Base-by-base conservation (phyloP, 1,140 invertebrate species). In the Sesamia nonagrioides region DNA sequence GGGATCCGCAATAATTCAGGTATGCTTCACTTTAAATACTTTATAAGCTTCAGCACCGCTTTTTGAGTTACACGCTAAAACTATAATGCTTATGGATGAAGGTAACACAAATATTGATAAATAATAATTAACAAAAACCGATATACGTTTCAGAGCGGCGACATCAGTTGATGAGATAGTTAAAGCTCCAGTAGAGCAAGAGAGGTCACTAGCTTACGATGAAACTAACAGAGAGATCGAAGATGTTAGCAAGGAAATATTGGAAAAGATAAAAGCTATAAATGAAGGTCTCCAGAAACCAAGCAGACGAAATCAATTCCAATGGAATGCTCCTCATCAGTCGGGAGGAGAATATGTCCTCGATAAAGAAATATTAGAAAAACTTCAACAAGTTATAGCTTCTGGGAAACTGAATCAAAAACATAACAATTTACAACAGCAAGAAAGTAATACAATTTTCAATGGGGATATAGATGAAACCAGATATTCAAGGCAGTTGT, bases 221-320 rank as follows among this genome's bases (percentile, higher is more conserved):
- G 61, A 81, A 58, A 69, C 76, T 35, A 75, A 58, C 63, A 68
- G 52, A 77, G 82, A 90, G 37, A 56, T 84, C 42, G 56, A 84
- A 50, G 78, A 80, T 48, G 81, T 81, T 4, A 87, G 84, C 11
- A 84, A 76, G 82, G 87, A 92, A 15, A 93, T 94, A 48, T 78
- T 94, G n/a, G 84, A 92, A 27, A 93, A 93, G 83, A 93, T 94
- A 63, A 90, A 87, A 86, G 83, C 84, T 42, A 88, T 94, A 11
- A 94, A 94, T 77, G 84, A 89, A 8, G 84, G 81, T 40, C 76
- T 94, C 40, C 82, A 86, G 61, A 91, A 91, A 82, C 89, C 90
- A 21, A 54, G 82, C 11, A 85, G 82, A 72, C 45, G 77, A 66
- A 84, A 77, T 71, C 85, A 86, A 60, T 79, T 80, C 13, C 86